Evolutionary conservation across 2,888 invertebrate species (phyloP).

Genomic region (Nemotelus nigrinus): DNA sequence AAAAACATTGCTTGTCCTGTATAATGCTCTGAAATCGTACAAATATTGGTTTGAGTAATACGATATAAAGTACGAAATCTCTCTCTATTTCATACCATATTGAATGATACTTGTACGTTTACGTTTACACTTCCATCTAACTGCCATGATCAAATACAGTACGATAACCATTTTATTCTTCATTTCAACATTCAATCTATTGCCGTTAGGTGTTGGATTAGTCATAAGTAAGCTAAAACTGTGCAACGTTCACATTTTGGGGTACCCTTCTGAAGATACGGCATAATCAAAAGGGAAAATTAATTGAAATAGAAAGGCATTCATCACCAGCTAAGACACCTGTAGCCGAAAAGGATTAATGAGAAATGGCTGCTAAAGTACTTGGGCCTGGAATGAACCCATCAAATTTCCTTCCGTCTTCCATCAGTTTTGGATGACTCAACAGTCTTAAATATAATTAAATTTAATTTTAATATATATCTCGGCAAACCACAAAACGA

Average conservation of each 20-base stretch:
- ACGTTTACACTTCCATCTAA: too few species aligned
- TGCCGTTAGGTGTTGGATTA: slow-evolving; percentile 18
- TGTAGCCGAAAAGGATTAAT: slow-evolving; percentile 31
- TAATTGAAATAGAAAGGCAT: slow-evolving; percentile 33
- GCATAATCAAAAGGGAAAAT: slow-evolving; percentile 19
- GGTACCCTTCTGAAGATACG: not conserved
- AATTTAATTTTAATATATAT: slow-evolving; percentile 7
- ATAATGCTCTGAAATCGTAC: too few species aligned
- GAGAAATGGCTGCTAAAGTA: not conserved
- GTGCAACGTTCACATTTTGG: not conserved
- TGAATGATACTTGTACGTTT: too few species aligned
- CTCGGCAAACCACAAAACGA: not conserved
- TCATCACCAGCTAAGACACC: slow-evolving; percentile 31
- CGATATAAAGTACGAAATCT: too few species aligned
- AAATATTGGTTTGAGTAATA: too few species aligned
- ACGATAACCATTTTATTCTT: too few species aligned
- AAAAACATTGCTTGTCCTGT: too few species aligned
- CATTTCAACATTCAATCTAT: slow-evolving; percentile 7
- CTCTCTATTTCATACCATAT: too few species aligned
- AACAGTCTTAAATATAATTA: not conserved
- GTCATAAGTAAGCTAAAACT: not conserved
- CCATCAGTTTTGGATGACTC: not conserved
- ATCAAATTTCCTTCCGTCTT: not conserved
- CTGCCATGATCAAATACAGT: too few species aligned
- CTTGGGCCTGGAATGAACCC: slow-evolving; percentile 2